These are phyloP conservation scores for Microhierax caerulescens DNA, from an alignment of 2,797 vertebrate species.

Conservation along the genomic window DNA sequence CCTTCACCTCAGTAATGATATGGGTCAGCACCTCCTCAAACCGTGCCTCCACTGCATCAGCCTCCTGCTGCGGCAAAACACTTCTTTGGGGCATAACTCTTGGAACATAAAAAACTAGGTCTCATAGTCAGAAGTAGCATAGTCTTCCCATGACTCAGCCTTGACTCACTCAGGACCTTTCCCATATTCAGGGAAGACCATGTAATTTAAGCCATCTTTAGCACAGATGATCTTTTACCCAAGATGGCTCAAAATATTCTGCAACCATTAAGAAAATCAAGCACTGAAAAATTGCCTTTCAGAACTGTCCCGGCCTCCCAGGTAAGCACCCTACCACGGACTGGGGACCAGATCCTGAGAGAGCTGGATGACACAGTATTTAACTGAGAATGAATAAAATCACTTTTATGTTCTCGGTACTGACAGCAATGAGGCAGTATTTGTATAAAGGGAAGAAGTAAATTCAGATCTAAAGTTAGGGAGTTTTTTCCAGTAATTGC, in stretches of 20 bases:
- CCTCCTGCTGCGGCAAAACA: not conserved
- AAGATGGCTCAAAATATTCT: not conserved
- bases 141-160: constrained; percentile 1
- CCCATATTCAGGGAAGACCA: not conserved
- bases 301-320: not conserved
- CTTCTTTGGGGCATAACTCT: not conserved
- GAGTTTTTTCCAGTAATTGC: not conserved
- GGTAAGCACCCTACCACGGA: not conserved
- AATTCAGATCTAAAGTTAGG: not conserved
- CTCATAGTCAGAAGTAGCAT: not conserved
- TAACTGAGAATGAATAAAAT: not conserved
- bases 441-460: not conserved
- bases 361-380: not conserved
- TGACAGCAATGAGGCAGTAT: not conserved
- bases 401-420: not conserved
- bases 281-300: not conserved
- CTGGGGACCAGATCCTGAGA: not conserved
- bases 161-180: constrained; percentile 11
- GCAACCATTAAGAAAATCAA: not conserved
- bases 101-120: not conserved
- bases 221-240: not conserved
- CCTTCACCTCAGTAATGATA: not conserved
- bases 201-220: not conserved
- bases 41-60: not conserved
- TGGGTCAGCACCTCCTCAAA: not conserved